phyloP scores from a whole-genome alignment of 2,113 vertebrate genomes.

The Porphyrio hochstetteri region DNA sequence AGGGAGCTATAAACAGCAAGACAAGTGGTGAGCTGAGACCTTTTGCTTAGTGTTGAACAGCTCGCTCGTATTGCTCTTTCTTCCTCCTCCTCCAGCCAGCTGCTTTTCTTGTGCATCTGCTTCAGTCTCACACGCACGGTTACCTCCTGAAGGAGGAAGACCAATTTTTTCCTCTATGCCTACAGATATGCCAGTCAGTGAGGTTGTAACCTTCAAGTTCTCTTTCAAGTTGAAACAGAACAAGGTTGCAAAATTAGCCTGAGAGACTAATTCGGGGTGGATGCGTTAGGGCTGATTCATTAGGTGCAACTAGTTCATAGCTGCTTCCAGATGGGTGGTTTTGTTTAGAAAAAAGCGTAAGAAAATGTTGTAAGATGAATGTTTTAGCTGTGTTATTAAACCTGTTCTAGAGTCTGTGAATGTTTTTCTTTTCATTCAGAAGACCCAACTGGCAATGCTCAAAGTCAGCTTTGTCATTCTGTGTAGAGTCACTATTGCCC shows the following conservation, averaged over 20 bases:
- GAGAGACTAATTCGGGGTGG: not conserved
- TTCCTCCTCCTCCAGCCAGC: not conserved
- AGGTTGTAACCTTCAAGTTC: not conserved
- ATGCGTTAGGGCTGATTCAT: not conserved
- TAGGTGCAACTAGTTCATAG: not conserved
- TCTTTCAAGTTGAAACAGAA: not conserved
- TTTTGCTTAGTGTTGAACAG: not conserved
- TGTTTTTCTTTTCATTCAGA: not conserved
- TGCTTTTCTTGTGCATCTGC: not conserved
- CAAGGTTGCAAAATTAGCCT: not conserved
- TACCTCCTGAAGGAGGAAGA: not conserved
- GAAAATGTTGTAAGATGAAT: not conserved
- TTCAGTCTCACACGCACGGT: not conserved
- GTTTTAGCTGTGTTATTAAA: not conserved
- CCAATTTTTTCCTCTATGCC: not conserved
- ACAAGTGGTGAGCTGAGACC: conserved; percentile 9
- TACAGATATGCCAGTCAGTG: not conserved
- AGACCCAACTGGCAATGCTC: not conserved
- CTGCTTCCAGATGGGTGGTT: not conserved
- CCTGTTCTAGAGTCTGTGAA: not conserved
- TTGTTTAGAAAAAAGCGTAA: not conserved
- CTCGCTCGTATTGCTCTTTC: not conserved
- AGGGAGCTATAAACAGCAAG: not conserved
- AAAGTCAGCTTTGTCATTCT: not conserved
- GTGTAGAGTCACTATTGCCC: not conserved